A percentile compares a stretch with the other conserved stretches of the same genome.
These are phyloP conservation scores for Galaxea fascicularis DNA, from an alignment of 92 coral and sea anemone species.

Conservation along the genomic window DNA sequence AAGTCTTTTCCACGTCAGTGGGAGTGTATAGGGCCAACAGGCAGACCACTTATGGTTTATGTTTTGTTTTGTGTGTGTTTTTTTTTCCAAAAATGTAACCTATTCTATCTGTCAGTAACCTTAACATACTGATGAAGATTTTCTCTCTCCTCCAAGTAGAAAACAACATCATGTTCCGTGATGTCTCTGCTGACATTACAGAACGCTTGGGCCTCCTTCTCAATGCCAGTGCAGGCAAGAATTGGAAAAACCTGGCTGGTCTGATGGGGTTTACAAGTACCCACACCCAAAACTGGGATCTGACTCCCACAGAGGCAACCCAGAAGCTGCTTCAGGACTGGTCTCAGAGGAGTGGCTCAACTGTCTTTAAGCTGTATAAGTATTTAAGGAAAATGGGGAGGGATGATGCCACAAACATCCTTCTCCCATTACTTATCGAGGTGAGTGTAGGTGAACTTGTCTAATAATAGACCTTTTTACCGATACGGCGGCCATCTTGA, in stretches of 20 bases:
- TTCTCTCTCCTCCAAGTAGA: not conserved
- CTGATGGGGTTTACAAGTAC: slow-evolving; percentile 29
- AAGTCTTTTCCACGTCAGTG: too few species aligned
- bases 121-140: not conserved
- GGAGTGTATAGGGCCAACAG: too few species aligned
- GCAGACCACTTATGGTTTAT: too few species aligned
- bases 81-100: too few species aligned
- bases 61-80: too few species aligned
- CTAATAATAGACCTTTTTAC: too few species aligned
- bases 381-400: slow-evolving; percentile 21
- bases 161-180: not conserved
- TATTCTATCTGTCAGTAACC: too few species aligned
- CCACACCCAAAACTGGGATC: slow-evolving; percentile 24
- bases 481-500: too few species aligned
- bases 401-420: slow-evolving; percentile 51
- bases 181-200: slow-evolving; percentile 5
- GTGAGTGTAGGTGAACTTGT: not conserved
- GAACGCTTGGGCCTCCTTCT: slow-evolving; percentile 28
- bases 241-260: slow-evolving; percentile 64
- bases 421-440: slow-evolving; percentile 10
- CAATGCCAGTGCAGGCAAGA: slow-evolving; percentile 30
- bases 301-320: slow-evolving; percentile 36
- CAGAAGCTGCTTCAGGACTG: slow-evolving; percentile 57
- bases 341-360: slow-evolving; percentile 26
- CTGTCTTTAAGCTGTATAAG: slow-evolving; percentile 32